Conservation (phyloP, 1,140 invertebrate genomes). For the Neomicropteryx cornuta region DNA sequence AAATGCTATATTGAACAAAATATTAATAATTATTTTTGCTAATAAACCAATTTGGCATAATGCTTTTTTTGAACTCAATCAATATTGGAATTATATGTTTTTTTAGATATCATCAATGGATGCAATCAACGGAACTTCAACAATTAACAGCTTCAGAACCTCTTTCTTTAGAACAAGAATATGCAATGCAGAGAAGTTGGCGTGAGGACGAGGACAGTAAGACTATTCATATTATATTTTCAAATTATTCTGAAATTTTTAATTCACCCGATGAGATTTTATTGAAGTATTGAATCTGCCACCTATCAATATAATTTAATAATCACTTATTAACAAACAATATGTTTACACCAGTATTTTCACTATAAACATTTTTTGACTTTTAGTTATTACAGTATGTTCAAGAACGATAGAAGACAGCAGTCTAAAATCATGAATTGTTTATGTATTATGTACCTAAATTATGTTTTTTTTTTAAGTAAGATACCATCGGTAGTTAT, state of each 20-base stretch:
- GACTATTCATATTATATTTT: conserved; percentile 11
- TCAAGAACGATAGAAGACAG: no score
- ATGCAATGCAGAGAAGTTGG: conserved; percentile 78
- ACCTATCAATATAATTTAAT: no score
- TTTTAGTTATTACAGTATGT: no score
- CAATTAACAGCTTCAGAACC: conserved; percentile 73
- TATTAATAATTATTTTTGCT: conserved; percentile 2
- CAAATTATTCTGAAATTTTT: not conserved
- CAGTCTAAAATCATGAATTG: no score
- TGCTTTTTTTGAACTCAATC: conserved; percentile 2
- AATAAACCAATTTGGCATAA: not conserved
- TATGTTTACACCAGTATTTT: no score
- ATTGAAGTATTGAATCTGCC: no score
- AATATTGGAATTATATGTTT: conserved; percentile 1
- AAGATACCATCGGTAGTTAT: no score
- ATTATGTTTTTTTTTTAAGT: no score
- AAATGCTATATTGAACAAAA: not conserved
- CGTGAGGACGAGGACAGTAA: conserved; percentile 65
- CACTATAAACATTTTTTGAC: no score
- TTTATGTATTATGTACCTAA: no score
- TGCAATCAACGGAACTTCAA: conserved; percentile 65
- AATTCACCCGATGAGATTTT: no score
- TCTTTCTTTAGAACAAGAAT: conserved; percentile 70
- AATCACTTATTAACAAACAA: no score
- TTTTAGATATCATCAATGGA: conserved; percentile 75